Conservation (phyloP, 2,113 vertebrate species). For the Toxostoma redivivum region DNA sequence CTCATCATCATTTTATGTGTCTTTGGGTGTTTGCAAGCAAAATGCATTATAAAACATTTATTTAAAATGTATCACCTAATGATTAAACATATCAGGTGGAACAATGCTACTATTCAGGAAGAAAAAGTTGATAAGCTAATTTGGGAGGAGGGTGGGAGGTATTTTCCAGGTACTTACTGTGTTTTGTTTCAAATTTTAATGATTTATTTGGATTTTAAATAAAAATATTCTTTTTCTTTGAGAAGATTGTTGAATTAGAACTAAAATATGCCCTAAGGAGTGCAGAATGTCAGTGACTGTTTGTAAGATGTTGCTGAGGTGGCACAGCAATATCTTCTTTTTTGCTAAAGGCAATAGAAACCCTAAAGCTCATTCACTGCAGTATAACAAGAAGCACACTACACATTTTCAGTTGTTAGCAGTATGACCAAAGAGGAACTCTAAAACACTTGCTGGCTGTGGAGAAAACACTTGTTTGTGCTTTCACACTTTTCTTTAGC, state of each 20-base stretch:
- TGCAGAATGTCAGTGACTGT: background rate
- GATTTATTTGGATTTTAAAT: background rate
- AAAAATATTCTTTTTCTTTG: background rate
- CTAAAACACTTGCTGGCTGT: background rate
- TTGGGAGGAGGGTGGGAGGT: accelerated
- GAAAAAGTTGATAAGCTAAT: background rate
- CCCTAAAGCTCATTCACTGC: background rate
- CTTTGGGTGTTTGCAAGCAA: background rate
- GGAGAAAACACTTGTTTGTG: background rate
- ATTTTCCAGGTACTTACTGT: background rate
- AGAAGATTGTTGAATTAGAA: background rate
- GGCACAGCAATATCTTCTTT: background rate
- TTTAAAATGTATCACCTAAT: background rate
- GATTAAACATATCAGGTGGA: background rate
- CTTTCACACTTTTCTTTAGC: background rate
- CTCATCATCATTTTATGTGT: background rate
- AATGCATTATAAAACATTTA: background rate
- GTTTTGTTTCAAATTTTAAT: background rate
- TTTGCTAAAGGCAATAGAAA: background rate
- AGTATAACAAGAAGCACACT: background rate
- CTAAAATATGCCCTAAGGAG: background rate
- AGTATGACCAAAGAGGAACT: background rate
- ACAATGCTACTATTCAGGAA: background rate
- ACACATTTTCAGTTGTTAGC: background rate
- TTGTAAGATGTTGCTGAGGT: background rate